Base-by-base conservation (phyloP, 1,140 invertebrate species). In the Diorhabda carinulata region DNA sequence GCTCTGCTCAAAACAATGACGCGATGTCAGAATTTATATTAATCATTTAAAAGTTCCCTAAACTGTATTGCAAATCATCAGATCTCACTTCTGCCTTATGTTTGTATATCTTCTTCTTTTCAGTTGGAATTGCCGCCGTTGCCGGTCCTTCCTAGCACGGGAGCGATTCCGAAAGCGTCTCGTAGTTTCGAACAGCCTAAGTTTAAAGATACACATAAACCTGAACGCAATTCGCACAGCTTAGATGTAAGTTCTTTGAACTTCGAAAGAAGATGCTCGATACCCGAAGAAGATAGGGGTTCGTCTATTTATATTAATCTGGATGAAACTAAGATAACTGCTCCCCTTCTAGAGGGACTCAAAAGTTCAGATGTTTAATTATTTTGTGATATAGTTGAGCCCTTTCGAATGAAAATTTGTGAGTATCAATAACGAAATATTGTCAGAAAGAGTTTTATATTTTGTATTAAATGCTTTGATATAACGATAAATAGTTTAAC, bases 241-340 rank as follows among this genome's bases (percentile, higher is more conserved):
- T 66, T 80, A 57, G 79, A 80, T 43, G 74, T 77, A 8, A 72
- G 71, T 42, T 25, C 74, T 9, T 66, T 71, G n/a, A 74, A 63
- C 47, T 76, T 76, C 44, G 72, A 76, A 45, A 71, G 74, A 52
- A 62, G 71, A 6, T 74, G 65, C 44, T 74, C 73, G 25, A 67
- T 79, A 10, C 75, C 69, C 3, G 76, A 76, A 41, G 72, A 74
- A 58, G 76, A 75, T 41, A 61, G 73, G 66, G 57, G 70, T 2
- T 73, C 70, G 41, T 72, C 77, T 5, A 65, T 76, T 61, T 74
- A 67, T 59, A 72, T 77, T 47, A 72, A 70, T 41, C 67, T 79
- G 64, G 79, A 80, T 52, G 79, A 80, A n/a, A 73, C 73, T 2
- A 76, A 72, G 57, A 70, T 78, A 7, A 77, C 77, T 3, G 77